These are phyloP conservation scores for Loxodonta africana DNA, from an alignment of 2,113 vertebrate genomes.

Conservation along the genomic window DNA sequence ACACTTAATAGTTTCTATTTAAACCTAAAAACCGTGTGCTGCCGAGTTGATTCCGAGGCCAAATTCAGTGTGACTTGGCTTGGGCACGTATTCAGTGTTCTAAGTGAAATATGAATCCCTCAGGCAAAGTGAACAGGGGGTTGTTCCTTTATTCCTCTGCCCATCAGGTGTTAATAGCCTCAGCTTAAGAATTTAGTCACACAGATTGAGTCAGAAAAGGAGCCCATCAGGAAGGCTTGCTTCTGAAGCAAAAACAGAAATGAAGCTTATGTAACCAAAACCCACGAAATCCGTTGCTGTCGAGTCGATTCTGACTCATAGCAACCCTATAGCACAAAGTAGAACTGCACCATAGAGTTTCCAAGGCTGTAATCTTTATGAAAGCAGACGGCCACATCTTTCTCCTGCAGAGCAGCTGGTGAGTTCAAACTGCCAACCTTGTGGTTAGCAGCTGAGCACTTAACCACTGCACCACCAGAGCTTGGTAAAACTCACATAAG, in stretches of 20 bases:
- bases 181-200: neutral
- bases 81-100: neutral
- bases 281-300: too few species aligned
- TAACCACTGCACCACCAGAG: too few species aligned
- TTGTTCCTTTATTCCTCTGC: slow-evolving; percentile 3
- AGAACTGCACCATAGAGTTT: too few species aligned
- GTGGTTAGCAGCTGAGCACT: too few species aligned
- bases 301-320: too few species aligned
- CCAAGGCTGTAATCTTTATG: too few species aligned
- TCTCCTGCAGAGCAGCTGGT: too few species aligned
- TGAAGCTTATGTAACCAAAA: too few species aligned
- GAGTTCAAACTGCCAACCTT: too few species aligned
- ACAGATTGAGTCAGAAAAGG: slow-evolving; percentile 22
- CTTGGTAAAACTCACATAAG: neutral
- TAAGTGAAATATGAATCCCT: slow-evolving; percentile 22
- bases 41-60: neutral
- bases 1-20: slow-evolving; percentile 46
- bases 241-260: slow-evolving; percentile 59
- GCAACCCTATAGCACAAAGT: too few species aligned
- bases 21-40: too few species aligned
- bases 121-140: neutral
- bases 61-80: slow-evolving; percentile 27
- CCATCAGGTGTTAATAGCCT: neutral
- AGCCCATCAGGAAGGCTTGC: neutral
- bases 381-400: too few species aligned